These are phyloP conservation scores for Alligator sinensis DNA, from an alignment of 2,113 vertebrate genomes.

Conservation along the genomic window DNA sequence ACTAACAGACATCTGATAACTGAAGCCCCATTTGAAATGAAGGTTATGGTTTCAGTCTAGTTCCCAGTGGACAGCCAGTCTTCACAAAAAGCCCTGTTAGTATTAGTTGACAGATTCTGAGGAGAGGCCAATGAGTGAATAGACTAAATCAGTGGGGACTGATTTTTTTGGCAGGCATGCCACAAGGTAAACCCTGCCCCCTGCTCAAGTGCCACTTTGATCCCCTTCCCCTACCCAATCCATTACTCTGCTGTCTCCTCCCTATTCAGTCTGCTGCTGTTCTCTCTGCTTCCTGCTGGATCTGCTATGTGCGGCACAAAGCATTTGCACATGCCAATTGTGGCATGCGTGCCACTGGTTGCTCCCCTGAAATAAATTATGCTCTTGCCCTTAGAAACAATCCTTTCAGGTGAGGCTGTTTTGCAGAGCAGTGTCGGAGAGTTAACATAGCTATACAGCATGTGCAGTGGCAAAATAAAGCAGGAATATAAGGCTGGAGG, in stretches of 20 bases:
- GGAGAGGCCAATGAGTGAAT: not conserved
- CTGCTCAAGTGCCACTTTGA: too few species aligned
- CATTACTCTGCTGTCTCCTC: too few species aligned
- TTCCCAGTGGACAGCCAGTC: not conserved
- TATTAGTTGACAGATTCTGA: not conserved
- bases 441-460: not conserved
- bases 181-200: too few species aligned
- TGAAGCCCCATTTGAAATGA: not conserved
- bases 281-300: too few species aligned
- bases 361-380: not conserved
- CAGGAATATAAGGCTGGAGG: too few species aligned
- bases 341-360: too few species aligned
- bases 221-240: too few species aligned
- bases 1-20: not conserved
- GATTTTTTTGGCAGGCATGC: too few species aligned
- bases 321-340: too few species aligned
- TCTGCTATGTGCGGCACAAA: too few species aligned
- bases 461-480: not conserved
- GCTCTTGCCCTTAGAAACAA: not conserved
- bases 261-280: too few species aligned
- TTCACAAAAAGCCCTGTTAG: not conserved
- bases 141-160: not conserved
- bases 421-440: not conserved
- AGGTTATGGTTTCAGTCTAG: not conserved
- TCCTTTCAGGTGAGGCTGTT: not conserved